These are phyloP conservation scores for Ceyx cyanopectus DNA, from an alignment of 2,113 vertebrate species.

Conservation along the genomic window DNA sequence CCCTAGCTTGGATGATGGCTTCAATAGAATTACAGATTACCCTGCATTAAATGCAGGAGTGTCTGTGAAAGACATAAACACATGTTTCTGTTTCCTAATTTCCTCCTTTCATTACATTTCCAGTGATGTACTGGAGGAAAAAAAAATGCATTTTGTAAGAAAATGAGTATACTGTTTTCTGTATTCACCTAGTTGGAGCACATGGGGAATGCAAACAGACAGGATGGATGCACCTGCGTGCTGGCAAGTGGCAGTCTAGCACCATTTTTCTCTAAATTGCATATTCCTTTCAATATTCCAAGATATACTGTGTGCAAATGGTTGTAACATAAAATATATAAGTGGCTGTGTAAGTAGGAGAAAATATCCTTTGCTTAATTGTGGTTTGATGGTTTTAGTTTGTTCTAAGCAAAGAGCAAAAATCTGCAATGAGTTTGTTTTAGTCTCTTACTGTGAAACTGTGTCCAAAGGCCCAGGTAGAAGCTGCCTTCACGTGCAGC, in stretches of 20 bases:
- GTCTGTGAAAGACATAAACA: background rate
- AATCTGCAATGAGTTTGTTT: background rate
- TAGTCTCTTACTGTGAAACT: background rate
- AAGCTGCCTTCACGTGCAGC: background rate
- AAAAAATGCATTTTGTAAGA: background rate
- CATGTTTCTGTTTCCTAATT: background rate
- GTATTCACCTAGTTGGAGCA: fast-evolving
- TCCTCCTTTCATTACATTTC: background rate
- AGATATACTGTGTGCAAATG: background rate
- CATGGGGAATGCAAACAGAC: background rate
- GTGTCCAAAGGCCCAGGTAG: slow-evolving; percentile 7
- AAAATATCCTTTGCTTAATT: slow-evolving; percentile 8
- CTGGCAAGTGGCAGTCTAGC: fast-evolving
- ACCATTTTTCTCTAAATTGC: background rate
- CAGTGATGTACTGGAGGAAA: background rate
- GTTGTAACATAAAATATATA: background rate
- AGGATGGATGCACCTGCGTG: background rate
- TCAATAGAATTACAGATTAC: fast-evolving
- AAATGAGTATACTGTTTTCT: background rate
- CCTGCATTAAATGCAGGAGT: background rate
- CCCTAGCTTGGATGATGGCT: background rate
- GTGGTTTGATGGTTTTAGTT: slow-evolving; percentile 1
- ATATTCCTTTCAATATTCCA: background rate
- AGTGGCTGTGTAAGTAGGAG: background rate
- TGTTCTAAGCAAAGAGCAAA: slow-evolving; percentile 20